Conservation (phyloP, 2,113 vertebrate genomes). For the Lasiurus cinereus region DNA sequence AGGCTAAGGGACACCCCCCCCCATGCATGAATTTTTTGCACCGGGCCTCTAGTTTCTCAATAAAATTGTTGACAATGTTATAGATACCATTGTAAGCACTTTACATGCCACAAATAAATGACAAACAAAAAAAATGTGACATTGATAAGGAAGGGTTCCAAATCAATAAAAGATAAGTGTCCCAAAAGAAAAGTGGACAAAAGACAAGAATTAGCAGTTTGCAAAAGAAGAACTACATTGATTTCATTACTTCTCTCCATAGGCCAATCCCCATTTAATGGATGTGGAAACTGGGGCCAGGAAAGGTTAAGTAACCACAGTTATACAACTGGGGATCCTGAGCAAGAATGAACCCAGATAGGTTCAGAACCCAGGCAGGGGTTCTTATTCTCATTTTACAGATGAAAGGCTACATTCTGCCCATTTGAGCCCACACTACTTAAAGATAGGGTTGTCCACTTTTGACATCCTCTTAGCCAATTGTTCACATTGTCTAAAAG, state of each 20-base stretch:
- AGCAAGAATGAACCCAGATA: neutral
- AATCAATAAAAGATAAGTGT: constrained; percentile 25
- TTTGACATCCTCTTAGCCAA: neutral
- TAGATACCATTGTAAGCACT: neutral
- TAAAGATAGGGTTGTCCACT: neutral
- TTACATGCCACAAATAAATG: neutral
- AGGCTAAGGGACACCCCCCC: too few species aligned
- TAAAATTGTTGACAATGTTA: neutral
- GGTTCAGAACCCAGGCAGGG: neutral
- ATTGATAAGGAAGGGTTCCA: neutral
- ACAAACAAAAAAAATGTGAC: neutral
- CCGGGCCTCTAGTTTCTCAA: neutral
- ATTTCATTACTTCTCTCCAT: neutral
- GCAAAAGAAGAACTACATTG: neutral
- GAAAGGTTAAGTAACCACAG: neutral
- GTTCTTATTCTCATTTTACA: neutral
- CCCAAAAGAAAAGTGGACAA: neutral
- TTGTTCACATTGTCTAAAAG: neutral
- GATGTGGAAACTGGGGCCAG: neutral
- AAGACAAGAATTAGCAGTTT: constrained; percentile 24
- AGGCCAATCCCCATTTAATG: neutral
- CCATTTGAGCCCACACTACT: neutral
- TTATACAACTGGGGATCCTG: neutral
- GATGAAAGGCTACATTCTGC: neutral
- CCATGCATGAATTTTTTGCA: too few species aligned